Percentiles rank a stretch among this genome's conserved stretches.
Conservation (phyloP, 2,797 vertebrate species). For the Chromobotia macracanthus region DNA sequence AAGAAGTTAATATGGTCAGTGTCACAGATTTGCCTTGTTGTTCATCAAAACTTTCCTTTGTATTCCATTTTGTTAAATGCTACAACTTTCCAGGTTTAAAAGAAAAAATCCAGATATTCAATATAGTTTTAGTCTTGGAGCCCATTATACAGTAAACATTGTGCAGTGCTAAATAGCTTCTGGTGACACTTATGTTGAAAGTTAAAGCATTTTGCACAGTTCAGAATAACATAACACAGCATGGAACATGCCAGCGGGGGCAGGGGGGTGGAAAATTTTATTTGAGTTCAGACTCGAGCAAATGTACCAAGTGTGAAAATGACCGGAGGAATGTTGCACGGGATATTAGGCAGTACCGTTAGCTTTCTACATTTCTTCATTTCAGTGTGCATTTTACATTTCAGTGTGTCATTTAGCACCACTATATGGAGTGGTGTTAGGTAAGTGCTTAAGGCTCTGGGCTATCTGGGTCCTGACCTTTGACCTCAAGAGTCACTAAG, state of each 20-base stretch:
- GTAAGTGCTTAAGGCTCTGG: neutral
- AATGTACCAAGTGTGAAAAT: conserved; percentile 20
- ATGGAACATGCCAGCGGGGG: neutral
- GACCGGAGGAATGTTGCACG: conserved; percentile 1
- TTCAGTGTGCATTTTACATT: neutral
- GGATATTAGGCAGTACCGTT: neutral
- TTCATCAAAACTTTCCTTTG: neutral
- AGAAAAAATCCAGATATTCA: neutral
- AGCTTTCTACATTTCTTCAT: neutral
- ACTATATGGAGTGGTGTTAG: neutral
- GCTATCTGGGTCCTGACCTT: neutral
- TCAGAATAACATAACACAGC: neutral
- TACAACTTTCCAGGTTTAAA: neutral
- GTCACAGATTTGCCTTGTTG: neutral
- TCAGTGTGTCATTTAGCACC: neutral
- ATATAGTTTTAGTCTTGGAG: neutral
- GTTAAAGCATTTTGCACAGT: neutral
- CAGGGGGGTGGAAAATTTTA: neutral
- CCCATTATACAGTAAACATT: neutral
- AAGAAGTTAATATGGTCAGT: no score
- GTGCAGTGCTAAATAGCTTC: neutral
- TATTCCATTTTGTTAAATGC: neutral
- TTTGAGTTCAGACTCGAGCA: neutral
- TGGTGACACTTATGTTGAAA: neutral
- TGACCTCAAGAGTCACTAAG: neutral